Evolutionary conservation across 2,797 vertebrate species (phyloP).

Genomic region (Anas capensis): DNA sequence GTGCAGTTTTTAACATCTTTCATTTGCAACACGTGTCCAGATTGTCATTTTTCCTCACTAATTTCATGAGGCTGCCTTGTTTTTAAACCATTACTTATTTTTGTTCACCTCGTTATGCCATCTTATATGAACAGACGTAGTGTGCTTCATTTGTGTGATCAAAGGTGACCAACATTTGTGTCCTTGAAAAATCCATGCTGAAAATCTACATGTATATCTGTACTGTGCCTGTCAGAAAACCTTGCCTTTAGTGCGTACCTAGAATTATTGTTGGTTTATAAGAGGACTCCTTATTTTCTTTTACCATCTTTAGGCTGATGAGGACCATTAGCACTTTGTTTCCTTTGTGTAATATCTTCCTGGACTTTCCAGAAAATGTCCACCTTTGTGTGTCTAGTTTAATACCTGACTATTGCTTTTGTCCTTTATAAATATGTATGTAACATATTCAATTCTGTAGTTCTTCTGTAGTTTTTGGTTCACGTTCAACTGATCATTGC

Average conservation of each 20-base stretch:
- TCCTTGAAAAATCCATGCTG: background rate
- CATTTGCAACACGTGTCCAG: background rate
- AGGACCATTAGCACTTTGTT: background rate
- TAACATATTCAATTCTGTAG: background rate
- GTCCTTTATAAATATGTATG: background rate
- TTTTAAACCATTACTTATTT: background rate
- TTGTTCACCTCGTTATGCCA: background rate
- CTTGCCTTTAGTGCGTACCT: background rate
- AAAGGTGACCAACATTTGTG: background rate
- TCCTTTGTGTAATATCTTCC: background rate
- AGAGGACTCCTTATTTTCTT: background rate
- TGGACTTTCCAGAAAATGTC: background rate
- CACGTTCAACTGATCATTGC: background rate
- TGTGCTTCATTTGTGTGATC: background rate
- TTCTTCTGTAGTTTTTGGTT: background rate
- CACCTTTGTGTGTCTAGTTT: rapidly evolving
- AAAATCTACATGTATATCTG: background rate
- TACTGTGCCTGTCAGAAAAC: background rate
- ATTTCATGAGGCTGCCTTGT: background rate
- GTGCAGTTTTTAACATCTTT: background rate
- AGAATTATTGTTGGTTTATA: background rate
- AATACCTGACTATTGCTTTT: rapidly evolving
- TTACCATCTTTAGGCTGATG: background rate
- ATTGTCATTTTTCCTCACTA: background rate
- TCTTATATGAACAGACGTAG: background rate